Conservation (phyloP, 1,140 invertebrate species). For the Goniozus legneri region DNA sequence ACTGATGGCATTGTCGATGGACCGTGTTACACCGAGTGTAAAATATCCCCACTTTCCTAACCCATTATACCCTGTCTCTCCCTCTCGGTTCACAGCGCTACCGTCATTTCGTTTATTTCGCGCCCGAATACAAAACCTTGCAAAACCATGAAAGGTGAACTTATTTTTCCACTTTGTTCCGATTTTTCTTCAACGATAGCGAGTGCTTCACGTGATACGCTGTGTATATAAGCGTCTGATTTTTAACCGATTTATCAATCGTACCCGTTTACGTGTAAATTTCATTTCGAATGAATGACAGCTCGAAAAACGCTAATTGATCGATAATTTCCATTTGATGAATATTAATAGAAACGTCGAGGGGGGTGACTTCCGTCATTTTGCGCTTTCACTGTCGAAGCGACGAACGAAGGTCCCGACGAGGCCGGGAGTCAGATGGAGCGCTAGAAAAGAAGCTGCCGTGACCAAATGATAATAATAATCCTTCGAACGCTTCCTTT, state of each 20-base stretch:
- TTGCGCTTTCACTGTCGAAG: constrained; percentile 21
- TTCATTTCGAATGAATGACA: too few relatives aligned
- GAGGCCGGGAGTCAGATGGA: constrained; percentile 16
- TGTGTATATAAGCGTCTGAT: too few relatives aligned
- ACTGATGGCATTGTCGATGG: constrained; percentile 29
- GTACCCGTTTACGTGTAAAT: too few relatives aligned
- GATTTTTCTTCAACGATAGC: too few relatives aligned
- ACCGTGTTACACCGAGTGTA: constrained; percentile 48
- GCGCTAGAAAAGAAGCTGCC: constrained; percentile 22
- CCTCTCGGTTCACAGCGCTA: constrained; percentile 13
- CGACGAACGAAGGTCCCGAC: constrained; percentile 16
- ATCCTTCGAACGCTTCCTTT: constrained; percentile 49
- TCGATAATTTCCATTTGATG: too few relatives aligned
- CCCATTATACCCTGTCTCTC: constrained; percentile 39
- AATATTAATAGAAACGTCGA: background rate
- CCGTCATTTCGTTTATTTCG: constrained; percentile 34
- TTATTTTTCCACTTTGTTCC: too few relatives aligned
- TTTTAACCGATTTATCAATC: constrained; percentile 2
- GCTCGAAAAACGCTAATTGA: too few relatives aligned
- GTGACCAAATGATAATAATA: constrained; percentile 50
- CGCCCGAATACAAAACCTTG: constrained; percentile 22
- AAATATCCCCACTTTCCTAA: constrained; percentile 47
- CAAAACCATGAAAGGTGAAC: constrained; percentile 18
- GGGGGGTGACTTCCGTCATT: constrained; percentile 7
- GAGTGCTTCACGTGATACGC: too few relatives aligned